These are phyloP conservation scores for Amblyopsis hoosieri DNA, from an alignment of 2,797 vertebrate species.

Conservation along the genomic window DNA sequence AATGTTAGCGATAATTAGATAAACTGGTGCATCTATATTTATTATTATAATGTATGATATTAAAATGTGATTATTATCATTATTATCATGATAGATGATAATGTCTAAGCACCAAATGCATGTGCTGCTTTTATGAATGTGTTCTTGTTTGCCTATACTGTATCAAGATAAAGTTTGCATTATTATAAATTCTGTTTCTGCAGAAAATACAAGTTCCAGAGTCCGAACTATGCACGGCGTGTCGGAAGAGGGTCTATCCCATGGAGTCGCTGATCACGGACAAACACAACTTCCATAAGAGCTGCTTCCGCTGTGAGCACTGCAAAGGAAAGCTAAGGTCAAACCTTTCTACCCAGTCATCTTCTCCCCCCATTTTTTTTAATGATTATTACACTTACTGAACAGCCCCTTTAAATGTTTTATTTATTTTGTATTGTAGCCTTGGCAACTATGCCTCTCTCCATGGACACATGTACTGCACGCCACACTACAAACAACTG, in stretches of 20 bases:
- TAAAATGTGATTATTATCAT: too few relatives aligned
- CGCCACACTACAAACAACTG: conserved; percentile 96
- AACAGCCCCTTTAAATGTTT: conserved; percentile 3
- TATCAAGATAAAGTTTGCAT: not conserved
- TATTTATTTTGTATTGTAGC: conserved; percentile 65
- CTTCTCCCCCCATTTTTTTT: not conserved
- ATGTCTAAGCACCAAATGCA: not conserved
- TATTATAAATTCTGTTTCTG: conserved; percentile 1
- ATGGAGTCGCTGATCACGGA: conserved; percentile 93
- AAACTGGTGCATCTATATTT: not conserved
- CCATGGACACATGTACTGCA: conserved; percentile 98
- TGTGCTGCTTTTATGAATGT: not conserved
- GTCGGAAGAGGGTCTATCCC: conserved; percentile 95
- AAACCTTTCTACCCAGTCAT: conserved; percentile 14
- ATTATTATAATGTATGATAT: conserved; percentile 2
- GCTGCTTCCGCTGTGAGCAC: conserved; percentile 92
- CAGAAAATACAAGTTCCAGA: conserved; percentile 91
- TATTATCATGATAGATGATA: too few relatives aligned
- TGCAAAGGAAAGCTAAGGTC: conserved; percentile 94
- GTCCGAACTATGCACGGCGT: conserved; percentile 89
- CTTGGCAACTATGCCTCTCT: conserved; percentile 98
- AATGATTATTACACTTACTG: not conserved
- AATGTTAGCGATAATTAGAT: too few relatives aligned
- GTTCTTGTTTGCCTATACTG: not conserved
- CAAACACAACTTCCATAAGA: conserved; percentile 97